Conservation (phyloP, 1,140 invertebrate genomes). For the Platorchestia sp. region DNA sequence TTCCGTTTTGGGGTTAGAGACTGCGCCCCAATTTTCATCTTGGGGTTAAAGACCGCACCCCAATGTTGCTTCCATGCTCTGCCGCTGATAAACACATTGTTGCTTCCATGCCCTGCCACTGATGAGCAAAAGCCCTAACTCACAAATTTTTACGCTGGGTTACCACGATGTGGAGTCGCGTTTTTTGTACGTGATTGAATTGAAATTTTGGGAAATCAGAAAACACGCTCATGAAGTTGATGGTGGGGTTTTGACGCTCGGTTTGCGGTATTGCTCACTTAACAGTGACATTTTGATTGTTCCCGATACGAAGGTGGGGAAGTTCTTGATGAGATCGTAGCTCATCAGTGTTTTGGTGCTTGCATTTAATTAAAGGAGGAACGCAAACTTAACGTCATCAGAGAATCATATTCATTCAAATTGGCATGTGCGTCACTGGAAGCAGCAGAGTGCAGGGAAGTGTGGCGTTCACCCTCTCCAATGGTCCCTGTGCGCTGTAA, state of each 20-base stretch:
- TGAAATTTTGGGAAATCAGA: neutral
- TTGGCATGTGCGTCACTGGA: neutral
- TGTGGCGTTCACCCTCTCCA: neutral
- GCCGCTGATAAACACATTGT: too few relatives aligned
- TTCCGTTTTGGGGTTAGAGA: too few relatives aligned
- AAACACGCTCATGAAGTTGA: too few relatives aligned
- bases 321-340: too few relatives aligned
- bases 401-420: neutral
- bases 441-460: neutral
- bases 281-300: neutral
- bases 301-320: neutral
- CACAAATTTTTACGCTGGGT: neutral
- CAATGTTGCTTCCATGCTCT: neutral
- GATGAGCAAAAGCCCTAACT: neutral
- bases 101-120: neutral
- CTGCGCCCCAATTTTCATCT: too few relatives aligned
- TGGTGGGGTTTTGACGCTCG: neutral
- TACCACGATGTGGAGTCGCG: neutral
- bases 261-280: neutral
- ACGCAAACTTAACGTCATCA: neutral
- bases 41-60: constrained; percentile 4
- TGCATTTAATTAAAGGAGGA: neutral
- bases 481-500: neutral
- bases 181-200: neutral
- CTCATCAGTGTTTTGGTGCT: neutral